These are phyloP conservation scores for Branchellion lobata DNA, from an alignment of 2,888 invertebrate species.

Conservation along the genomic window DNA sequence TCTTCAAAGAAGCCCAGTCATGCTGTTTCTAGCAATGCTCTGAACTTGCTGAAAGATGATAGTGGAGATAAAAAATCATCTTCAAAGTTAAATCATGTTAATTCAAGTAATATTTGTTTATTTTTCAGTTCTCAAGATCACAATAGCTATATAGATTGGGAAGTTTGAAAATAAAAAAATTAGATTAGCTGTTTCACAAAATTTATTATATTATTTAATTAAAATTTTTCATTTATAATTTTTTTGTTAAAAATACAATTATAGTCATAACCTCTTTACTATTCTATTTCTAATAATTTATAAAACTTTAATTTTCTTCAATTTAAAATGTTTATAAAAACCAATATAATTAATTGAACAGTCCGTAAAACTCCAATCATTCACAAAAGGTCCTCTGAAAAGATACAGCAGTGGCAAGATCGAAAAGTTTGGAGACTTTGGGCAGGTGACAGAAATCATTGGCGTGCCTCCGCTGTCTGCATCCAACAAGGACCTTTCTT, in stretches of 20 bases:
- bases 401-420: not conserved
- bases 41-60: not conserved
- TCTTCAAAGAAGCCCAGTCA: not conserved
- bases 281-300: too few species aligned
- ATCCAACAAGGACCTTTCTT: constrained; percentile 15
- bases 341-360: too few species aligned
- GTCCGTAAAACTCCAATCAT: too few species aligned
- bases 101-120: not conserved
- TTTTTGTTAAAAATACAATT: too few species aligned
- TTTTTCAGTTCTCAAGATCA: too few species aligned
- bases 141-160: too few species aligned
- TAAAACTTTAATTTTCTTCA: too few species aligned
- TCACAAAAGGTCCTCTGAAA: not conserved
- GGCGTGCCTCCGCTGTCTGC: constrained; percentile 11
- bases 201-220: too few species aligned
- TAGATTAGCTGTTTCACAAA: too few species aligned
- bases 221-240: too few species aligned
- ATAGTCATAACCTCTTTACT: too few species aligned
- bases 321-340: too few species aligned
- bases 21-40: not conserved
- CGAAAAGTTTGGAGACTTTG: constrained; percentile 1
- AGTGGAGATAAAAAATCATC: not conserved
- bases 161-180: not conserved
- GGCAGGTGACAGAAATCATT: constrained; percentile 6
- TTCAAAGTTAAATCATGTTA: not conserved